Percentiles rank a stretch among this genome's conserved stretches.
Conservation (phyloP, 1,140 invertebrate species). For the Drosophila subobscura region DNA sequence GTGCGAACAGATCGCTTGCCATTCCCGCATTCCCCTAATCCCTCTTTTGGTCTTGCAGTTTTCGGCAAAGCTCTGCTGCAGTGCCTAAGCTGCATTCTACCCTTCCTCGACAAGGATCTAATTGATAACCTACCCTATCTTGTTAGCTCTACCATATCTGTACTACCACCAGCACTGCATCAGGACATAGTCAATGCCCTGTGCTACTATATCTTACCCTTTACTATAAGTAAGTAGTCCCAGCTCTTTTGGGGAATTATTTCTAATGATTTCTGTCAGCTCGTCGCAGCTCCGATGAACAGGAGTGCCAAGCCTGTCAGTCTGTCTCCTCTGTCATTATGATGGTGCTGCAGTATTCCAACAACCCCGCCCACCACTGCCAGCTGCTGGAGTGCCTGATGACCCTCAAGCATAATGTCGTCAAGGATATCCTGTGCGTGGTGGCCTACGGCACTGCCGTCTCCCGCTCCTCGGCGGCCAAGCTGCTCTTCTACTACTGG, state of each 20-base stretch:
- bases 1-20: constrained; percentile 84
- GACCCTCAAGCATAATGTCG: constrained; percentile 93
- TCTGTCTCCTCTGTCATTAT: constrained; percentile 98
- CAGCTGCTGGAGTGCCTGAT: constrained; percentile 97
- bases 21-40: background rate
- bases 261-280: constrained; percentile 83
- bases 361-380: constrained; percentile 96
- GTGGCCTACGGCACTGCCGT: constrained; percentile 98
- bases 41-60: constrained; percentile 85
- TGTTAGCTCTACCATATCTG: constrained; percentile 95
- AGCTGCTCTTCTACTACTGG: constrained; percentile 99
- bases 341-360: constrained; percentile 98
- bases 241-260: background rate
- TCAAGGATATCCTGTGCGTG: constrained; percentile 97
- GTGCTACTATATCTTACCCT: constrained; percentile 98
- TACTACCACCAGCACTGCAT: constrained; percentile 95
- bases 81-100: constrained; percentile 95
- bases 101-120: constrained; percentile 97
- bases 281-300: constrained; percentile 86
- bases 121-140: constrained; percentile 98
- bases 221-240: constrained; percentile 92
- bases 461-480: constrained; percentile 95
- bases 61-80: constrained; percentile 96
- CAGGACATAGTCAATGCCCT: constrained; percentile 97
- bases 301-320: constrained; percentile 93